phyloP scores from a whole-genome alignment of 2,113 vertebrate species.

The Catharus fuscescens region DNA sequence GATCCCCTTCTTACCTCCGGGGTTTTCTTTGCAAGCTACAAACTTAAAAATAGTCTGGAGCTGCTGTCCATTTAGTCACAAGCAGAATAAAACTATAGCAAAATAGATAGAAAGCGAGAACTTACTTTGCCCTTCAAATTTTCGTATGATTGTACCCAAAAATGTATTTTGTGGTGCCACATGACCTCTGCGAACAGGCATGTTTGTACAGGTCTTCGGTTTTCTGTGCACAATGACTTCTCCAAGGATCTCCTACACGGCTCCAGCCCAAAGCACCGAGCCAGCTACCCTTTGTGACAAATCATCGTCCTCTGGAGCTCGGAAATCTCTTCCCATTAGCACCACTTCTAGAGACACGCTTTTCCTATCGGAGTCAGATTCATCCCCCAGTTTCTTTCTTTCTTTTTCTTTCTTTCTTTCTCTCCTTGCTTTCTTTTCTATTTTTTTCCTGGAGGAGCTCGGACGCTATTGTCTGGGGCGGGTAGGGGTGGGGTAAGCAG shows the following conservation, averaged over 20 bases:
- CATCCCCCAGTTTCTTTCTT: slow-evolving; percentile 67
- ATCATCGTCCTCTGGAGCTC: slow-evolving; percentile 77
- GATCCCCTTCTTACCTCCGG: slow-evolving; percentile 36
- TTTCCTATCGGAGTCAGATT: slow-evolving; percentile 60
- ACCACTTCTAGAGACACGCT: slow-evolving; percentile 69
- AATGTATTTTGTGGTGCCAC: slow-evolving; percentile 99
- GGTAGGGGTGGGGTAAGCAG: slow-evolving; percentile 47
- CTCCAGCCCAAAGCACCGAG: slow-evolving; percentile 80
- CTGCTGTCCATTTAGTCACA: slow-evolving; percentile 50
- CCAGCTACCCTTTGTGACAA: slow-evolving; percentile 72
- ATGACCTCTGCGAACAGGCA: slow-evolving; percentile 99
- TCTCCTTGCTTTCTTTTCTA: slow-evolving; percentile 42
- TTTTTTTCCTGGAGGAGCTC: slow-evolving; percentile 54
- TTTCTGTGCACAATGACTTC: slow-evolving; percentile 71
- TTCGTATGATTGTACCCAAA: slow-evolving; percentile 97
- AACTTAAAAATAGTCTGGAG: slow-evolving; percentile 70
- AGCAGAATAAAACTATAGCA: slow-evolving; percentile 52
- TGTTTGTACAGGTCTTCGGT: slow-evolving; percentile 81
- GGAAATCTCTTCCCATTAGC: slow-evolving; percentile 77
- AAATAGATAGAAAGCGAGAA: slow-evolving; percentile 75
- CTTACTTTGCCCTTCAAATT: slow-evolving; percentile 99
- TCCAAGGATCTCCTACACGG: slow-evolving; percentile 75
- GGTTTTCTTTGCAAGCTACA: slow-evolving; percentile 27
- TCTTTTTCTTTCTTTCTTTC: background rate
- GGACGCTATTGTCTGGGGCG: slow-evolving; percentile 66